Percentiles rank a stretch among this genome's conserved stretches.
phyloP scores from a whole-genome alignment of 2,888 invertebrate genomes.

The Carterocephalus palaemon region DNA sequence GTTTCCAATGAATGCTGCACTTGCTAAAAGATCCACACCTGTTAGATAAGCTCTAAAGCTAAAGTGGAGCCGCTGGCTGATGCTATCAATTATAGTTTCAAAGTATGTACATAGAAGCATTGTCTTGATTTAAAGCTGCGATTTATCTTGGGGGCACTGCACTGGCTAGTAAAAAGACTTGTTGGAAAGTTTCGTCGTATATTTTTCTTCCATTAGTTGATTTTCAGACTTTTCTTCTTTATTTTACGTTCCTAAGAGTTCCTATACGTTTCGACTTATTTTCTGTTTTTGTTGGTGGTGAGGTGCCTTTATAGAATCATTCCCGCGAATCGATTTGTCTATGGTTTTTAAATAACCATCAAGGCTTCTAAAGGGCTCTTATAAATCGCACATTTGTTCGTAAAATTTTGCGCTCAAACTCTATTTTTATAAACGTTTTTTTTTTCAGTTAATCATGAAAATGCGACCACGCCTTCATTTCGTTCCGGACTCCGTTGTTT shows the following conservation, averaged over 20 bases:
- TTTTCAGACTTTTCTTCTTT: background rate
- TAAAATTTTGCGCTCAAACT: too few relatives aligned
- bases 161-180: conserved; percentile 10
- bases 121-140: conserved; percentile 18
- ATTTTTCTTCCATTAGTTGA: conserved; percentile 2
- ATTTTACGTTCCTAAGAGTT: too few relatives aligned
- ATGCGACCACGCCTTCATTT: conserved; percentile 6
- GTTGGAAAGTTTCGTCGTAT: conserved; percentile 8
- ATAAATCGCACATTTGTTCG: too few relatives aligned
- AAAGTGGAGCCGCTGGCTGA: conserved; percentile 12
- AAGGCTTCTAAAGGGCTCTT: too few relatives aligned
- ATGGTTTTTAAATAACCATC: too few relatives aligned
- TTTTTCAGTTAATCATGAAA: too few relatives aligned
- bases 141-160: conserved; percentile 15
- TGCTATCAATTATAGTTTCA: conserved; percentile 21
- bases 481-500: conserved; percentile 2
- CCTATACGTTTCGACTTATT: too few relatives aligned
- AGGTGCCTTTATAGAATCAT: too few relatives aligned
- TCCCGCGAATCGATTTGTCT: too few relatives aligned
- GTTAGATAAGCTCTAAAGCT: conserved; percentile 19
- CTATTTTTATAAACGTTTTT: too few relatives aligned
- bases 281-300: too few relatives aligned
- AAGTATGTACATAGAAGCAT: conserved; percentile 17
- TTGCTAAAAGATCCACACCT: conserved; percentile 20
- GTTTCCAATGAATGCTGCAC: conserved; percentile 7